phyloP scores from a whole-genome alignment of 2,113 vertebrate species.

The Eidolon helvum region DNA sequence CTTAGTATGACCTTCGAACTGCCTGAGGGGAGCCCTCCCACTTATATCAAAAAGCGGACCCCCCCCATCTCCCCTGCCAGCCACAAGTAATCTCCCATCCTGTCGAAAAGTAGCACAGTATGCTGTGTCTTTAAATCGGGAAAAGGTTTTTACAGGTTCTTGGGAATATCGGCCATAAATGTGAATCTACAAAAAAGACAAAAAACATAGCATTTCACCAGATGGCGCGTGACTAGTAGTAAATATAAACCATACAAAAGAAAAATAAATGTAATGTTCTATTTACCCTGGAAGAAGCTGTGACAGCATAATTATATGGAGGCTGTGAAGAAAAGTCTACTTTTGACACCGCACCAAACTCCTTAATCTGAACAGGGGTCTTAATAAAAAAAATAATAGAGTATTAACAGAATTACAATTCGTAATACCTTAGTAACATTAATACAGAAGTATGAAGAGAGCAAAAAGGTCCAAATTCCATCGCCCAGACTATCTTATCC shows the following conservation, averaged over 20 bases:
- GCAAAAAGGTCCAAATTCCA: not conserved
- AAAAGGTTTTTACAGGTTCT: conserved; percentile 94
- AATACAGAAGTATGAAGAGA: not conserved
- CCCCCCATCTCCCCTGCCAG: conserved; percentile 92
- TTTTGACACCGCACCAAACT: conserved; percentile 94
- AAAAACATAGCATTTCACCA: not conserved
- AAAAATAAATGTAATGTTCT: not conserved
- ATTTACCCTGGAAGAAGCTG: conserved; percentile 95
- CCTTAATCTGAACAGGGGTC: conserved; percentile 97
- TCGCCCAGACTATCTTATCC: not conserved
- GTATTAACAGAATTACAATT: conserved; percentile 14
- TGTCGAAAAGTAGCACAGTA: conserved; percentile 93
- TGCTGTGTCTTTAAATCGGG: conserved; percentile 92
- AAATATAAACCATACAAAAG: not conserved
- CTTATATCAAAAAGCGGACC: conserved; percentile 91
- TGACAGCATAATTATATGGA: conserved; percentile 95
- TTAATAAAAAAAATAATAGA: conserved; percentile 64
- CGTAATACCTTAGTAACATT: not conserved
- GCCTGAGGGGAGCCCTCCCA: conserved; percentile 91
- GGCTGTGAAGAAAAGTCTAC: conserved; percentile 91
- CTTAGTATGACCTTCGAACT: conserved; percentile 94
- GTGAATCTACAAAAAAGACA: conserved; percentile 87
- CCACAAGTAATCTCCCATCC: conserved; percentile 92
- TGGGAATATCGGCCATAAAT: conserved; percentile 94
- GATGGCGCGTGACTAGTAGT: accelerated